Evolutionary conservation across 2,888 invertebrate species (phyloP), one percentile per base, ranked within the genome.

Genomic region (Eutolmus rufibarbis): DNA sequence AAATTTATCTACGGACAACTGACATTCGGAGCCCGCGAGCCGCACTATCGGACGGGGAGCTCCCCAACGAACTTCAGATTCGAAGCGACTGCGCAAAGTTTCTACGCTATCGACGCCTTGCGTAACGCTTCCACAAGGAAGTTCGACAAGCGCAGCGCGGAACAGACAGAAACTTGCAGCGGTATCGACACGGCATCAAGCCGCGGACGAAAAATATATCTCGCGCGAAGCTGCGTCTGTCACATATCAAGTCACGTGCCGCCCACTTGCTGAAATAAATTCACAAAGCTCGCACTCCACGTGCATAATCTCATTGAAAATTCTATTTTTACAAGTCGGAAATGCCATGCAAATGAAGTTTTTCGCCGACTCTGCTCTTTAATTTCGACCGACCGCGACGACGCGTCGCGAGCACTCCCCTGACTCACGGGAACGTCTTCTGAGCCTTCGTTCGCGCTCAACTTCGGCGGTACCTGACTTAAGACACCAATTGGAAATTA

Each of bases 291-390:
- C 23, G 56, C 57, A 82, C 51, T 37, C 66, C 82, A 82, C 82
- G 66, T 82, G 56, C 37, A 82, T 82, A 82, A 81, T 82, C 82
- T 82, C 66, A 57, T 57, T 82, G 57, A 82, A 57, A 66, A 57
- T 82, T 82, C 82, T 82, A 82, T 82, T 82, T 82, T 82, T 82
- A 57, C 28, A 82, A 82, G 37, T 82, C 82, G 82, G 82, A 82
- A 82, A 82, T 82, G 57, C 82, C 82, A 82, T 82, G 82, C 28
- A 34, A 82, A 82, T 82, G 66, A 82, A 82, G 40, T 82, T 82
- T 34, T 34, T 40, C 40, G 19, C 23, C 12, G 66, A 19, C 12
- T 0, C 66, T 28, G 79, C 79, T 79, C 79, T 79, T 46, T 79
- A 79, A 79, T 79, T 79, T 51, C 79, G 8, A 0, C 23, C 23